Evolutionary conservation across 2,888 invertebrate genomes (phyloP).

Genomic region (Zhuqinia jingwanae): DNA sequence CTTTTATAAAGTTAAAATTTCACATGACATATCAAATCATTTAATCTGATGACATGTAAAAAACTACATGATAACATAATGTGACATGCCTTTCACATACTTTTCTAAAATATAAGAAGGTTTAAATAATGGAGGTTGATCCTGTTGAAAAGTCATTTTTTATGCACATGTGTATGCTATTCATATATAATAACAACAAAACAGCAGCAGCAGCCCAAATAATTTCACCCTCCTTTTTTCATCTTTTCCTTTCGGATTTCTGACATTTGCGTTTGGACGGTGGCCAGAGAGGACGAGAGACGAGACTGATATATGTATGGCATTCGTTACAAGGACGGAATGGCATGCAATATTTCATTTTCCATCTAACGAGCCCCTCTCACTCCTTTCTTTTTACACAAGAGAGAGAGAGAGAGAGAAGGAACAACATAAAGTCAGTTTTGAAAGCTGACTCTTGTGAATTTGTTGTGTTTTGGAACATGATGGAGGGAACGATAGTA

Average conservation of each 20-base stretch:
- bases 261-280: conserved; percentile 54
- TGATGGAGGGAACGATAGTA: neutral
- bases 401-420: too few relatives aligned
- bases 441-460: conserved; percentile 46
- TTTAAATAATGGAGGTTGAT: conserved; percentile 10
- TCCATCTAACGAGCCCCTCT: conserved; percentile 54
- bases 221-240: conserved; percentile 44
- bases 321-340: conserved; percentile 67
- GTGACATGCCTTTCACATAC: neutral
- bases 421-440: conserved; percentile 14
- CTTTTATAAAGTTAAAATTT: neutral
- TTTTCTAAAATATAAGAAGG: too few relatives aligned
- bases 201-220: conserved; percentile 56
- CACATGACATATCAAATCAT: conserved; percentile 51
- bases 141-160: conserved; percentile 4
- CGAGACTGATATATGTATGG: neutral
- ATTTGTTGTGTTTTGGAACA: conserved; percentile 59
- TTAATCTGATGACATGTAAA: conserved; percentile 52
- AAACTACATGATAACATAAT: too few relatives aligned
- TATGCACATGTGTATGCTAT: too few relatives aligned
- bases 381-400: conserved; percentile 29
- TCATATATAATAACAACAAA: conserved; percentile 17
- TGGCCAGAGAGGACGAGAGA: conserved; percentile 45
- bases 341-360: conserved; percentile 68
- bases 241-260: conserved; percentile 19